Evolutionary conservation across 92 coral and sea anemone species (phyloP).

Genomic region (Siderastrea siderea): DNA sequence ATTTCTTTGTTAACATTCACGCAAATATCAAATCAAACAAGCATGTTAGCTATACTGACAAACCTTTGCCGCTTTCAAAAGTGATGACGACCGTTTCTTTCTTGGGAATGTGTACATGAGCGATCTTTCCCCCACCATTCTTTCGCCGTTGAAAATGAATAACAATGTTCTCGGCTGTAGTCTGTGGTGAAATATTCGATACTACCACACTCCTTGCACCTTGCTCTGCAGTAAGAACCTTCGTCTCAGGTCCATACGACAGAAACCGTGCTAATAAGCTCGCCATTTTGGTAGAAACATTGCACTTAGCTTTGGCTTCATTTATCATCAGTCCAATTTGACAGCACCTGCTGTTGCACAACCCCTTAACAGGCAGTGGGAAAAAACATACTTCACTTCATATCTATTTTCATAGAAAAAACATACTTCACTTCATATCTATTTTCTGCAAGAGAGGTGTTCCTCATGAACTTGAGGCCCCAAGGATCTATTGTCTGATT

Average conservation of each 20-base stretch:
- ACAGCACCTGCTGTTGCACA: too few species aligned
- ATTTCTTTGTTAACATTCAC: not conserved
- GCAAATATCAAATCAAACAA: too few species aligned
- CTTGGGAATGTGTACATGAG: not conserved
- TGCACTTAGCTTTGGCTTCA: not conserved
- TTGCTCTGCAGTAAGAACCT: conserved; percentile 4
- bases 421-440: too few species aligned
- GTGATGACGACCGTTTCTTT: conserved; percentile 30
- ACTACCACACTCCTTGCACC: conserved; percentile 51
- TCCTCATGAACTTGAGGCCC: too few species aligned
- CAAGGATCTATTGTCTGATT: too few species aligned
- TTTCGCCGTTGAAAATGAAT: conserved; percentile 47
- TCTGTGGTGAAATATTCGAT: conserved; percentile 16
- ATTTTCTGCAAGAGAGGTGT: too few species aligned
- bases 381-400: too few species aligned
- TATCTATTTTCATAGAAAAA: too few species aligned
- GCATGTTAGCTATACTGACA: not conserved
- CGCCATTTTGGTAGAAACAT: not conserved
- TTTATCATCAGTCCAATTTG: too few species aligned
- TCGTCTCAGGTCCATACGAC: not conserved
- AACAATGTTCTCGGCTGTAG: not conserved
- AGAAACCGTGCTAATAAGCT: not conserved
- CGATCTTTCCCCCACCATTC: conserved; percentile 63
- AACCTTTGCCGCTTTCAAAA: conserved; percentile 48
- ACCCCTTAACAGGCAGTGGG: too few species aligned